Evolutionary conservation across 92 coral and sea anemone species (phyloP), one percentile per base, ranked within the genome.

Genomic region (Desmophyllum pertusum): DNA sequence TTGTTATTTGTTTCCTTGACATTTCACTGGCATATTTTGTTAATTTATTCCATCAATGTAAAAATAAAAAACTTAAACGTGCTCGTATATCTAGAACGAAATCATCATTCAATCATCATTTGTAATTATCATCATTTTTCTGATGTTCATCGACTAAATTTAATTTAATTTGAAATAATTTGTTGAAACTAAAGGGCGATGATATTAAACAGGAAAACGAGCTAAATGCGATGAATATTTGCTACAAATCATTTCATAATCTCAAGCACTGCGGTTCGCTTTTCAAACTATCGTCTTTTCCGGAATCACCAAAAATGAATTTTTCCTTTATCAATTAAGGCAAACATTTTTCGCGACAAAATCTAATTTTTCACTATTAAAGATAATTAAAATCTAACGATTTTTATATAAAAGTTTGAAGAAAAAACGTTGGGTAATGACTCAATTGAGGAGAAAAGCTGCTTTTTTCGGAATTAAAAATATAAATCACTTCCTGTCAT

Each of bases 1-100:
- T 67, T 67, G 30, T 38, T 80, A 27, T 67, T 80, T 80, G 50
- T 51, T 68, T 19, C 19, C 11, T 21, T 80, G 84, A 67, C 84
- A 61, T 80, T 66, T 57, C 66, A 4, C 19, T 77, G 50, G 57
- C 70, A 42, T 27, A 25, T 45, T 18, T 25, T 41, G 30, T 61
- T 41, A 39, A 55, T 77, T 78, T 61, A 77, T 42, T 35, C 23
- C 73, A 79, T 64, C 6, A 59, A 17, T 79, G 83, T 43, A 67
- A 64, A 78, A 25, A 36, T 37, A 68, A 1, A 43, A 30, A 5
- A 33, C 25, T 33, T 15, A 67, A 67, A 67, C 72, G 18, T 6
- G 7, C 41, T 65, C 70, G 41, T 15, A 15, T 29, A 65, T 31
- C 38, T 6, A 8, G 8, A 15, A 35, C 14, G 40, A 65, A 29